Conservation (phyloP, 2,888 invertebrate species). For the Trisateles emortualis region DNA sequence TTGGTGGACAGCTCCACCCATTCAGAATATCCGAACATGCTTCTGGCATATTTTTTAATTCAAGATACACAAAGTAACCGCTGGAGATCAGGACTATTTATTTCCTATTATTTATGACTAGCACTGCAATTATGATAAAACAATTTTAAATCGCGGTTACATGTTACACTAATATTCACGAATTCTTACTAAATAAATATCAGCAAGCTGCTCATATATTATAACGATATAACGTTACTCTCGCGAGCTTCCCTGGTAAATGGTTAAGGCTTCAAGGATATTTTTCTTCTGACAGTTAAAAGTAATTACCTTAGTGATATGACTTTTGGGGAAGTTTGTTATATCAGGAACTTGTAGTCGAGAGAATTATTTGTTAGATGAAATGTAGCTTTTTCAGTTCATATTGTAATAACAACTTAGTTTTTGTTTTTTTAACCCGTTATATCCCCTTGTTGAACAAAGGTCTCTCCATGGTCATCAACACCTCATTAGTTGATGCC, state of each 20-base stretch:
- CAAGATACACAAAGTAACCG: too few species aligned
- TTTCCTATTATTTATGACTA: too few species aligned
- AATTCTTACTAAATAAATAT: not conserved
- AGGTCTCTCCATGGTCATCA: too few species aligned
- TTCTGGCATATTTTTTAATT: too few species aligned
- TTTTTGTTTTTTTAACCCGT: too few species aligned
- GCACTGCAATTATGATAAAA: not conserved
- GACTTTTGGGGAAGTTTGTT: not conserved
- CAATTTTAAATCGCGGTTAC: not conserved
- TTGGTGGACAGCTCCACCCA: too few species aligned
- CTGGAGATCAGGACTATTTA: too few species aligned
- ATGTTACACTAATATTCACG: not conserved
- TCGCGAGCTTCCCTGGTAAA: slow-evolving; percentile 9
- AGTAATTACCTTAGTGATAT: not conserved
- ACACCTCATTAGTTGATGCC: too few species aligned
- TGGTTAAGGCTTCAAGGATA: not conserved
- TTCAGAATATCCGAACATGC: too few species aligned
- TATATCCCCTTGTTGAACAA: too few species aligned
- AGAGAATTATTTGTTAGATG: not conserved
- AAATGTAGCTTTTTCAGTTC: not conserved
- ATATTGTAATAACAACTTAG: too few species aligned
- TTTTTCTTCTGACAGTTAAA: not conserved
- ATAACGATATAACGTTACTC: slow-evolving; percentile 42
- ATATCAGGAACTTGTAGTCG: not conserved
- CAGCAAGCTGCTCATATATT: slow-evolving; percentile 37